These are phyloP conservation scores for Ridgeia piscesae DNA, from an alignment of 1,140 invertebrate genomes.

Conservation along the genomic window DNA sequence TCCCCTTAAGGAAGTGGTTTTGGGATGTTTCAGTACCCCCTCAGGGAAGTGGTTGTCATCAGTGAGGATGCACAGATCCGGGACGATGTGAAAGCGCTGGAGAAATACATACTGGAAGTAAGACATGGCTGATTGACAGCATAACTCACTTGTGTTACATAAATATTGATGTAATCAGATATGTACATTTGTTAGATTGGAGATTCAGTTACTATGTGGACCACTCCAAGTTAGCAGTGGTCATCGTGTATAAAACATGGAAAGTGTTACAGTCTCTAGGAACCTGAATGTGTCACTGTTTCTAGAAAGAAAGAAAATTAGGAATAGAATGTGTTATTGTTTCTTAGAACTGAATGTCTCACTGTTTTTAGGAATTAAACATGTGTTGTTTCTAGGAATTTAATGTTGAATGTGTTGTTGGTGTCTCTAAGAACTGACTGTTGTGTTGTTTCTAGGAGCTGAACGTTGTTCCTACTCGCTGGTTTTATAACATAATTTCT, in stretches of 20 bases:
- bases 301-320: no score
- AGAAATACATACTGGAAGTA: constrained; percentile 82
- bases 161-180: no score
- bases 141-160: background rate
- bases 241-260: no score
- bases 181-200: background rate
- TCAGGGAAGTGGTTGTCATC: constrained; percentile 94
- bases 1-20: constrained; percentile 89
- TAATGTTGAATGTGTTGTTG: no score
- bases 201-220: background rate
- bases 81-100: constrained; percentile 77
- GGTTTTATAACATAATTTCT: background rate
- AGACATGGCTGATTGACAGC: background rate
- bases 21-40: constrained; percentile 71
- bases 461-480: no score
- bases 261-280: no score
- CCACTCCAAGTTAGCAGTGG: no score
- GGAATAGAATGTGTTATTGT: no score
- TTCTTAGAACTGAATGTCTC: no score
- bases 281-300: no score
- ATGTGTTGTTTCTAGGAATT: no score
- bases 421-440: background rate
- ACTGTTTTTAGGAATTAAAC: no score
- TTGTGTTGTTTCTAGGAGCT: constrained; percentile 25
- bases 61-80: constrained; percentile 80